Evolutionary conservation across 2,888 invertebrate genomes (phyloP), one percentile per base, ranked within the genome.

Genomic region (Scrobipalpa atriplicella): DNA sequence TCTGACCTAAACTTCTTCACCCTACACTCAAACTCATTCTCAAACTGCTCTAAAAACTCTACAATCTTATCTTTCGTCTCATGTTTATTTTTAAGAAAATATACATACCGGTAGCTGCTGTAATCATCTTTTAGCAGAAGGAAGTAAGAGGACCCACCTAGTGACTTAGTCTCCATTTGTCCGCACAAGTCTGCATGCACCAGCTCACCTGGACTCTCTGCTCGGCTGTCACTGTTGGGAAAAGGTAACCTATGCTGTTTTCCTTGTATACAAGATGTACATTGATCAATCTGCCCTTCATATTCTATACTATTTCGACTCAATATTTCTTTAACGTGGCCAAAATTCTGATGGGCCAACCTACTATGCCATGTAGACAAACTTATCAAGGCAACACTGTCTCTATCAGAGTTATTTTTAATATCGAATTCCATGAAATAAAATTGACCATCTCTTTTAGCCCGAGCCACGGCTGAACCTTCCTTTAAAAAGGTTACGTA

Each of bases 81-180:
- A 67, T 43, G 47, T 41, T 69, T 67, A 54, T 62, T 60, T 52
- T 66, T 68, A 10, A 68, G 16, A 66, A 68, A 68, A 29, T 70
- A 70, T 13, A 68, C 70, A 63, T 43, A 64, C 62, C 68, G 52
- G 64, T 66, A 70, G 29, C 19, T 65, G n/a, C 58, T 58, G 61
- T 67, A 70, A 36, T 68, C 70, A 64, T 68, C 68, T 16, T 70
- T 70, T 10, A 70, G 51, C 29, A 70, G 47, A 18, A 68, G 41
- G 51, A 70, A 70, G 56, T 68, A 70, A 13, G 21, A 43, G 11
- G 67, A 56, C 2, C 68, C 68, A 16, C 68, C 68, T 3, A 68
- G 9, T 1, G 63, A 63, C 16, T 21, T 18, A 11, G 13, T 18
- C 29, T 65, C 66, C 65, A 68, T 66, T 2, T 62, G 63, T 5